A percentile compares a stretch with the other conserved stretches of the same genome.
These are phyloP conservation scores for Lordiphosa fenestrarum DNA, from an alignment of 2,888 invertebrate genomes.

Conservation along the genomic window DNA sequence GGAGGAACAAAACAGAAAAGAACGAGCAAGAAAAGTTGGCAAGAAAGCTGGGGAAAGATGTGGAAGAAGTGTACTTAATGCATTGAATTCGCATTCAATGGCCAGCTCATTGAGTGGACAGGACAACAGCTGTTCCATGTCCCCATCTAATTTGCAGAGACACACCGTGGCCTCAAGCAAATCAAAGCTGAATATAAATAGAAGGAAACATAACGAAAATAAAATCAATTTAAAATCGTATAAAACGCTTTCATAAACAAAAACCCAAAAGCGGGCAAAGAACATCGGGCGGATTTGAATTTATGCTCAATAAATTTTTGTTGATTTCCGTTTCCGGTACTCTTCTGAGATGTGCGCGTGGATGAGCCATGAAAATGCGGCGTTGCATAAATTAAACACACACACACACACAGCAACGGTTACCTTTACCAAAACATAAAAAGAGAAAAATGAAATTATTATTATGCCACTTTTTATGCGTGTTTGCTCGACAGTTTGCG, in stretches of 20 bases:
- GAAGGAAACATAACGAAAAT: constrained; percentile 39
- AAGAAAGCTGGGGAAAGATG: neutral
- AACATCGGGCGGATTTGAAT: constrained; percentile 65
- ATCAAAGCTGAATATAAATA: constrained; percentile 35
- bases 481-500: constrained; percentile 41
- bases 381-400: constrained; percentile 63
- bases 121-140: constrained; percentile 55
- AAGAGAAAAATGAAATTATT: constrained; percentile 36
- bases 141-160: constrained; percentile 34
- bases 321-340: constrained; percentile 56
- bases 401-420: constrained; percentile 7
- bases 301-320: constrained; percentile 76
- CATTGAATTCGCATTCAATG: constrained; percentile 51
- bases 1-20: constrained; percentile 28
- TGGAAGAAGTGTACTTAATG: constrained; percentile 24
- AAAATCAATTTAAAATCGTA: constrained; percentile 70
- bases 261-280: constrained; percentile 37
- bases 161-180: constrained; percentile 27
- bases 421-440: constrained; percentile 45
- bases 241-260: constrained; percentile 67
- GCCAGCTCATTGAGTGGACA: constrained; percentile 12
- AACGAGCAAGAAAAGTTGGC: constrained; percentile 8
- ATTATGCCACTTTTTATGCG: constrained; percentile 55
- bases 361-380: constrained; percentile 56
- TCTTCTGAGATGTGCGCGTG: constrained; percentile 21